A percentile compares a stretch with the other conserved stretches of the same genome.
Evolutionary conservation across 2,888 invertebrate species (phyloP).

Genomic region (Chymomyza amoena): DNA sequence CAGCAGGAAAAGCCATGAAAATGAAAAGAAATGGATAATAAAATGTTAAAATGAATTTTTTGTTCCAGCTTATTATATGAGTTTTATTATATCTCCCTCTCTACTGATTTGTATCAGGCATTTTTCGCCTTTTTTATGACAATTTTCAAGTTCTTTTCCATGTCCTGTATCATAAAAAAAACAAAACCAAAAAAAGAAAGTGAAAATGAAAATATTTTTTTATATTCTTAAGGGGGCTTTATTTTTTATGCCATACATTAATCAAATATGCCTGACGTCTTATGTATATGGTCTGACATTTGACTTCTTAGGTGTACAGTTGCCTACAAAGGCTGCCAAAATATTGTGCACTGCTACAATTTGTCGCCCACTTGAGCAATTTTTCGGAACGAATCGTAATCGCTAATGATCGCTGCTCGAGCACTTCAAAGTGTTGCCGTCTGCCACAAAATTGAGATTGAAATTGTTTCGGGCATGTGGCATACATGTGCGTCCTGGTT

Average conservation of each 20-base stretch:
- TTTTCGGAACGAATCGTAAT: slow-evolving; percentile 42
- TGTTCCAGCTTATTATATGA: slow-evolving; percentile 34
- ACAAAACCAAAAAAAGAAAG: slow-evolving; percentile 8
- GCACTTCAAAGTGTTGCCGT: slow-evolving; percentile 56
- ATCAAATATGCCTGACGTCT: slow-evolving; percentile 31
- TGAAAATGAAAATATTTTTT: background rate
- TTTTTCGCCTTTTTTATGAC: slow-evolving; percentile 37
- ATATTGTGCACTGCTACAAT: background rate
- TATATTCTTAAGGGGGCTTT: background rate
- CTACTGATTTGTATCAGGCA: slow-evolving; percentile 19
- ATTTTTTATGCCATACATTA: slow-evolving; percentile 13
- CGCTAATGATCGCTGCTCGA: slow-evolving; percentile 36
- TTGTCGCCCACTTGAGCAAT: slow-evolving; percentile 27
- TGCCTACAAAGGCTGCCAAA: slow-evolving; percentile 1
- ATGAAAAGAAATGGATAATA: slow-evolving; percentile 3
- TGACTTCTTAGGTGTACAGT: background rate
- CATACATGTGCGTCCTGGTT: slow-evolving; percentile 49
- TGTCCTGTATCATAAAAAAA: slow-evolving; percentile 22
- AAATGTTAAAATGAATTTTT: slow-evolving; percentile 54
- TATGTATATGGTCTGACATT: slow-evolving; percentile 2
- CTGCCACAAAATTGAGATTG: slow-evolving; percentile 33
- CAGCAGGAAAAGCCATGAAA: slow-evolving; percentile 13
- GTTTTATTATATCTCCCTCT: background rate
- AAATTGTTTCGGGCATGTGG: slow-evolving; percentile 62
- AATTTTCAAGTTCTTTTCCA: slow-evolving; percentile 32